Evolutionary conservation across 2,113 vertebrate species (phyloP).

Genomic region (Falco punctatus): DNA sequence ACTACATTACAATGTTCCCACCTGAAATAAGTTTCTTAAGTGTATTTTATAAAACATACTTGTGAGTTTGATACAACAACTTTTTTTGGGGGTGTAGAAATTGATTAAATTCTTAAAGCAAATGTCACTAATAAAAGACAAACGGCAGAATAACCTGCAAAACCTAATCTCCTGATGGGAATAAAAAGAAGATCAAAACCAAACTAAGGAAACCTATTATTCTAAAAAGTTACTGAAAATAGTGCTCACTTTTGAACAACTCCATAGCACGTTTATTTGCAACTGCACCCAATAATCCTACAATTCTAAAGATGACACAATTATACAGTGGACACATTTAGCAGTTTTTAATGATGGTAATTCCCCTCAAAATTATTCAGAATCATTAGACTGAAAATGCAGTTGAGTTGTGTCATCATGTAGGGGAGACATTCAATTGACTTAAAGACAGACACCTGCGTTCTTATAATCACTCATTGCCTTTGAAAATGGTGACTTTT

Average conservation of each 20-base stretch:
- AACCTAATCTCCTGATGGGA: not conserved
- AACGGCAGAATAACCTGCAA: not conserved
- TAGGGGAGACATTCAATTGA: not conserved
- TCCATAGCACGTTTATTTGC: not conserved
- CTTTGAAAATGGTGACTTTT: not conserved
- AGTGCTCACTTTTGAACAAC: not conserved
- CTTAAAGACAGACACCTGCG: not conserved
- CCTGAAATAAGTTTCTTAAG: not conserved
- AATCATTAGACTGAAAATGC: not conserved
- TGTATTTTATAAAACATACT: not conserved
- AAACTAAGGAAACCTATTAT: not conserved
- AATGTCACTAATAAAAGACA: not conserved
- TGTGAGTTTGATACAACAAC: not conserved
- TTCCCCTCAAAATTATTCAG: not conserved
- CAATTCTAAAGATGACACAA: not conserved
- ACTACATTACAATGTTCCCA: not conserved
- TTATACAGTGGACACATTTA: not conserved
- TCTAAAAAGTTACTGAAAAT: not conserved
- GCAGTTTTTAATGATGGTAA: not conserved
- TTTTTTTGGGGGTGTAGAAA: not conserved
- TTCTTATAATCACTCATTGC: not conserved
- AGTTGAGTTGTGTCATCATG: not conserved
- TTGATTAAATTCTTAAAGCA: not conserved
- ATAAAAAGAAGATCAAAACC: not conserved
- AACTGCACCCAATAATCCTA: not conserved